A percentile compares a stretch with the other conserved stretches of the same genome.
phyloP scores from a whole-genome alignment of 2,888 invertebrate species.

The Nemotelus nigrinus region DNA sequence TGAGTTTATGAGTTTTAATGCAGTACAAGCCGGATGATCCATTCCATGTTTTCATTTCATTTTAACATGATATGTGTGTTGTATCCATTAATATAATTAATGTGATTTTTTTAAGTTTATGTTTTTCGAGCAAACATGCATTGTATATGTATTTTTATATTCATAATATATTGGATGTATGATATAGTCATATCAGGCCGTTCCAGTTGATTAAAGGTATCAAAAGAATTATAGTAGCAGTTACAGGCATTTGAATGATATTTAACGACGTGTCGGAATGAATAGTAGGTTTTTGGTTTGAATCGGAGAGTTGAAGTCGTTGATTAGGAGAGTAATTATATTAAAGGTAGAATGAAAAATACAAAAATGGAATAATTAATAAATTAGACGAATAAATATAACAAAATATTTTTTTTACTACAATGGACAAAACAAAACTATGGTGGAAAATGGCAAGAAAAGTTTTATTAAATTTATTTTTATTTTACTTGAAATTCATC shows the following conservation, averaged over 20 bases:
- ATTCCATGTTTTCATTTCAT: conserved; percentile 38
- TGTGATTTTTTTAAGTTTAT: neutral
- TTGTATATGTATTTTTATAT: neutral
- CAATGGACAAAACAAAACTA: no score
- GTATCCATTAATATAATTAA: neutral
- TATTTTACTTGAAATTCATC: no score
- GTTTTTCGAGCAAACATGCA: neutral
- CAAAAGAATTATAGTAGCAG: no score
- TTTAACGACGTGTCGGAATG: conserved; percentile 1
- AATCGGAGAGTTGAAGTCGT: neutral
- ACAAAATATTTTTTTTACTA: neutral
- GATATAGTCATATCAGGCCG: no score
- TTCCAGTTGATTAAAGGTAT: no score
- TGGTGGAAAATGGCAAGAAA: no score
- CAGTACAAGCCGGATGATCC: conserved; percentile 57
- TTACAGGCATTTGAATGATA: conserved; percentile 23
- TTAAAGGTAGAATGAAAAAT: conserved; percentile 12
- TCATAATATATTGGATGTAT: neutral
- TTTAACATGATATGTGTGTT: neutral
- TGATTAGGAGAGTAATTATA: neutral
- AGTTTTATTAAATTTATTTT: no score
- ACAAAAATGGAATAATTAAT: conserved; percentile 22
- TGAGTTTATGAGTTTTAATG: conserved; percentile 41
- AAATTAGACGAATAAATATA: neutral
- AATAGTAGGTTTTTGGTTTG: neutral